Conservation (phyloP, 2,888 invertebrate species). For the Agrotis segetum region DNA sequence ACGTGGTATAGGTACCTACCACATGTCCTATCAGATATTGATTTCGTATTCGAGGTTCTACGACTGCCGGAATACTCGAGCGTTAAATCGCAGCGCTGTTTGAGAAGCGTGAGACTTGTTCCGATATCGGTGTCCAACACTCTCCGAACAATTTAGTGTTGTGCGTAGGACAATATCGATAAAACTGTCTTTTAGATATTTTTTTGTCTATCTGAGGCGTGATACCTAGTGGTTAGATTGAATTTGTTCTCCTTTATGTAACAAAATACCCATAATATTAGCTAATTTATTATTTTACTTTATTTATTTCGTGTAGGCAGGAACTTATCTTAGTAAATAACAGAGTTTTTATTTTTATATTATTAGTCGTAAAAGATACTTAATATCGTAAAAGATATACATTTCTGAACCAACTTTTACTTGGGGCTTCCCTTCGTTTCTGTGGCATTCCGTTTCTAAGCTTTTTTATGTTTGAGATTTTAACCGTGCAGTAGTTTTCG, state of each 20-base stretch:
- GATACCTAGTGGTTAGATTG: background rate
- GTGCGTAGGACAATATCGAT: constrained; percentile 40
- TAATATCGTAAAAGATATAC: no score
- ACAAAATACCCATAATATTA: background rate
- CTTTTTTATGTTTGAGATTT: no score
- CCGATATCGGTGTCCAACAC: constrained; percentile 63
- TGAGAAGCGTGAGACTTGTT: constrained; percentile 67
- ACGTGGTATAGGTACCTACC: background rate
- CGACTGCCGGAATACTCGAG: constrained; percentile 61
- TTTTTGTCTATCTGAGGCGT: background rate
- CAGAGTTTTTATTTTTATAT: no score
- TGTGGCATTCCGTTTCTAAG: no score
- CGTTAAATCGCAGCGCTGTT: constrained; percentile 75
- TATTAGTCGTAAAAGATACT: no score
- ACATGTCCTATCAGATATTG: constrained; percentile 30
- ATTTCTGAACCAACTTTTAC: no score
- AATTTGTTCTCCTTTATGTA: background rate
- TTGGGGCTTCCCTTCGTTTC: no score
- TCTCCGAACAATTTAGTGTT: constrained; percentile 54
- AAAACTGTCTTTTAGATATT: background rate
- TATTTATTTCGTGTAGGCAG: no score
- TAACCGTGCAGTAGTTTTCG: no score
- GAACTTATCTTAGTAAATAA: no score
- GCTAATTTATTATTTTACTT: no score
- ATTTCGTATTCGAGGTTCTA: constrained; percentile 45